A percentile compares a stretch with the other conserved stretches of the same genome.
phyloP scores from a whole-genome alignment of 2,888 invertebrate genomes.

The Drosophila planitibia region DNA sequence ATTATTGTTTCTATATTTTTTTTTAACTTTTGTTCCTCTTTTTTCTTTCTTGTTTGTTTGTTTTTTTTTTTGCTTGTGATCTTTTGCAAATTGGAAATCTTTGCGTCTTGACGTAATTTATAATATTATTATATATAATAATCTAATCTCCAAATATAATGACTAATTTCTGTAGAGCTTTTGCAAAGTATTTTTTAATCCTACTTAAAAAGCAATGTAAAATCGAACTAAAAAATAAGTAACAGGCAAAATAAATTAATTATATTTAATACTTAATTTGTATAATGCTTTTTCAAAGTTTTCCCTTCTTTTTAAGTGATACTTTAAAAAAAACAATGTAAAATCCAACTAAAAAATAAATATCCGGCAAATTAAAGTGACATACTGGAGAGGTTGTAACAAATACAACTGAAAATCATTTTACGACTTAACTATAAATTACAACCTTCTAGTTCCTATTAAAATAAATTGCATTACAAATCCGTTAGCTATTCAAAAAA shows the following conservation, averaged over 20 bases:
- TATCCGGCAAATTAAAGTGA: not conserved
- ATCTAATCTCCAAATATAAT: not conserved
- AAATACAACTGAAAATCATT: not conserved
- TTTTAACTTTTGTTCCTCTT: not conserved
- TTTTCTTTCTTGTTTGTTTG: not conserved
- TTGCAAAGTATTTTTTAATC: not conserved
- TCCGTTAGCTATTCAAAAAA: not conserved
- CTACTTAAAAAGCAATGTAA: not conserved
- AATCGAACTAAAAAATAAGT: not conserved
- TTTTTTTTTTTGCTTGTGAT: not conserved
- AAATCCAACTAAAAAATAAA: not conserved
- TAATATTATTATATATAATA: no score
- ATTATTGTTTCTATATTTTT: not conserved
- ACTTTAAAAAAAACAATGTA: not conserved
- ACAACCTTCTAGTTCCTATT: not conserved
- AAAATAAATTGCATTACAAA: not conserved
- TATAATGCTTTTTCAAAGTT: not conserved
- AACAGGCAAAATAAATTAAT: not conserved
- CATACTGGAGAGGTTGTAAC: not conserved
- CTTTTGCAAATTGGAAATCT: not conserved
- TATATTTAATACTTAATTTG: not conserved
- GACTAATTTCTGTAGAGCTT: not conserved
- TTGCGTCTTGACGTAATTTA: not conserved
- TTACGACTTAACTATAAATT: not conserved
- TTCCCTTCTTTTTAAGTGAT: not conserved